A percentile compares a stretch with the other conserved stretches of the same genome.
These are phyloP conservation scores for Myripristis jacobus DNA, from an alignment of 2,797 vertebrate genomes.

Conservation along the genomic window DNA sequence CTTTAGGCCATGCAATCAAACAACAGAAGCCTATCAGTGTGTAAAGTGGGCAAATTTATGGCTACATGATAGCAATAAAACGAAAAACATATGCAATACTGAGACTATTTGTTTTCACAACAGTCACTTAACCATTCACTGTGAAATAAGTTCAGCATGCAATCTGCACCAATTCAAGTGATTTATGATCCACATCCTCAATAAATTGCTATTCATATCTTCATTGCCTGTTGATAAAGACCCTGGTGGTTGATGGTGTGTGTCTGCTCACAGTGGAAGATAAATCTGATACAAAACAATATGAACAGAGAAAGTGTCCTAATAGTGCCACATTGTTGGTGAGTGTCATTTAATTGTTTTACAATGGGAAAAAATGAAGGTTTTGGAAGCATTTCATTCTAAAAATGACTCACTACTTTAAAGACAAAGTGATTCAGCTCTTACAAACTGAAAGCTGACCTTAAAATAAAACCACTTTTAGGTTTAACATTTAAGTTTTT, in stretches of 20 bases:
- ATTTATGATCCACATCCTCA: conserved; percentile 65
- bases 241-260: conserved; percentile 52
- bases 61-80: conserved; percentile 62
- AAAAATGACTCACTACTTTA: no score
- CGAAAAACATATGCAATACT: conserved; percentile 57
- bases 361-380: background rate
- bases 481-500: no score
- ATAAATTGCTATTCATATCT: conserved; percentile 70
- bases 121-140: conserved; percentile 56
- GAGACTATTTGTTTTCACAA: conserved; percentile 56
- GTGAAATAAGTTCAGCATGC: conserved; percentile 48
- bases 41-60: conserved; percentile 62
- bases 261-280: conserved; percentile 48
- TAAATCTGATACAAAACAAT: conserved; percentile 49
- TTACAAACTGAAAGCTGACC: no score
- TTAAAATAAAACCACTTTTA: no score
- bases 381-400: no score
- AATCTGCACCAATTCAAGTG: conserved; percentile 52
- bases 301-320: conserved; percentile 26
- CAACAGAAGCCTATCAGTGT: conserved; percentile 46
- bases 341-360: background rate
- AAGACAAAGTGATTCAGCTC: no score
- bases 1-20: conserved; percentile 55
- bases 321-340: conserved; percentile 3
- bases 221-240: conserved; percentile 62